Percentiles rank a stretch among this genome's conserved stretches.
Evolutionary conservation across 1,140 invertebrate genomes (phyloP).

Genomic region (Copidosoma floridanum): DNA sequence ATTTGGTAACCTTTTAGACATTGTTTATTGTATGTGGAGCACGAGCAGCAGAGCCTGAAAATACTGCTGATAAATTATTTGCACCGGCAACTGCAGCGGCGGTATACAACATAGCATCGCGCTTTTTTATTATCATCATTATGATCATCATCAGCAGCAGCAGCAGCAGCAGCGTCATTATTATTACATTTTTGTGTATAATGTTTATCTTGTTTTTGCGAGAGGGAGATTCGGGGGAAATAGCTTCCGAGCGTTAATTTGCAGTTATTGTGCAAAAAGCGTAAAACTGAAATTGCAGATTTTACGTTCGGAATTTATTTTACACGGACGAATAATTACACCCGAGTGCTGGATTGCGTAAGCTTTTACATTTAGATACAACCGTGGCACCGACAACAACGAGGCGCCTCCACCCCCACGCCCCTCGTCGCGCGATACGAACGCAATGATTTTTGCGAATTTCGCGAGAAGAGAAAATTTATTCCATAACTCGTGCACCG

Average conservation of each 20-base stretch:
- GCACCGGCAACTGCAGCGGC: too few species aligned
- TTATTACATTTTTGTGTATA: slow-evolving; percentile 3
- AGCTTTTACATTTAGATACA: slow-evolving; percentile 31
- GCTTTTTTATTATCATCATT: too few species aligned
- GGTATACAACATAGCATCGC: too few species aligned
- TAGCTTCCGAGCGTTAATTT: slow-evolving; percentile 28
- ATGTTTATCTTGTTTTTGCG: slow-evolving; percentile 26
- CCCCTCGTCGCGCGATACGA: too few species aligned
- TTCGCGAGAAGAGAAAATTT: slow-evolving; percentile 20
- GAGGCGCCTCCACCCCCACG: too few species aligned
- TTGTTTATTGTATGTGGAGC: slow-evolving; percentile 21
- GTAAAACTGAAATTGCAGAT: slow-evolving; percentile 31
- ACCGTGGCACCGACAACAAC: too few species aligned
- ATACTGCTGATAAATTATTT: slow-evolving; percentile 20
- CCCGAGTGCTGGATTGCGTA: slow-evolving; percentile 21
- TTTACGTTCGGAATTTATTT: slow-evolving; percentile 30
- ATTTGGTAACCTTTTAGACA: slow-evolving; percentile 27
- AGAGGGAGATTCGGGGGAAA: slow-evolving; percentile 3
- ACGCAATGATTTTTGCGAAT: slow-evolving; percentile 25
- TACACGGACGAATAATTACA: slow-evolving; percentile 30
- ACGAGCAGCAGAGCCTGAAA: not conserved
- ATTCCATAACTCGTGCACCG: not conserved
- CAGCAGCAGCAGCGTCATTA: too few species aligned
- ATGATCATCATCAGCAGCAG: too few species aligned
- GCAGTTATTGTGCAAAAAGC: slow-evolving; percentile 31